Evolutionary conservation across 2,113 vertebrate genomes (phyloP).

Genomic region (Trogon melanurus): DNA sequence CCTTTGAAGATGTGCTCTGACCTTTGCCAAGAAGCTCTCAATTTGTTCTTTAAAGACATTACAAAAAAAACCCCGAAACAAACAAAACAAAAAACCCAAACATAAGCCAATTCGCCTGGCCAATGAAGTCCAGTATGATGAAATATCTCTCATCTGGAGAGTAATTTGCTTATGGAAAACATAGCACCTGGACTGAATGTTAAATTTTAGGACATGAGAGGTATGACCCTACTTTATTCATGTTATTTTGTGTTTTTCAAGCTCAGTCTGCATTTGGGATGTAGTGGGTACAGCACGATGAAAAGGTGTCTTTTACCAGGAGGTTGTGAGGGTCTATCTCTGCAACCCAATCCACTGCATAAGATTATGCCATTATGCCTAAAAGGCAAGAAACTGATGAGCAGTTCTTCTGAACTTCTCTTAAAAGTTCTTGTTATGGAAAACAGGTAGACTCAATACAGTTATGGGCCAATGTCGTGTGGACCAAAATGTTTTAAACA

Average conservation of each 20-base stretch:
- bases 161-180: slow-evolving; percentile 26
- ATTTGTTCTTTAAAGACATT: not conserved
- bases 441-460: not conserved
- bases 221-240: not conserved
- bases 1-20: not conserved
- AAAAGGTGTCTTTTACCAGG: not conserved
- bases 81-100: not conserved
- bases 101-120: not conserved
- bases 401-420: not conserved
- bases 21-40: not conserved
- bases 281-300: not conserved
- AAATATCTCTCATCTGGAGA: slow-evolving; percentile 1
- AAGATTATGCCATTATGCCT: not conserved
- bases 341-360: not conserved
- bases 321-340: not conserved
- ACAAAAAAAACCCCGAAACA: not conserved
- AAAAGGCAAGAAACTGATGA: not conserved
- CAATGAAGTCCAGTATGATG: slow-evolving; percentile 13
- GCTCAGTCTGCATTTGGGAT: not conserved
- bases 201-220: not conserved
- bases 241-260: not conserved
- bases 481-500: not conserved
- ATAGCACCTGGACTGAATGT: not conserved
- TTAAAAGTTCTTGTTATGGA: not conserved
- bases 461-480: not conserved